A percentile compares a stretch with the other conserved stretches of the same genome.
Evolutionary conservation across 2,113 vertebrate species (phyloP).

Genomic region (Rhea americana): DNA sequence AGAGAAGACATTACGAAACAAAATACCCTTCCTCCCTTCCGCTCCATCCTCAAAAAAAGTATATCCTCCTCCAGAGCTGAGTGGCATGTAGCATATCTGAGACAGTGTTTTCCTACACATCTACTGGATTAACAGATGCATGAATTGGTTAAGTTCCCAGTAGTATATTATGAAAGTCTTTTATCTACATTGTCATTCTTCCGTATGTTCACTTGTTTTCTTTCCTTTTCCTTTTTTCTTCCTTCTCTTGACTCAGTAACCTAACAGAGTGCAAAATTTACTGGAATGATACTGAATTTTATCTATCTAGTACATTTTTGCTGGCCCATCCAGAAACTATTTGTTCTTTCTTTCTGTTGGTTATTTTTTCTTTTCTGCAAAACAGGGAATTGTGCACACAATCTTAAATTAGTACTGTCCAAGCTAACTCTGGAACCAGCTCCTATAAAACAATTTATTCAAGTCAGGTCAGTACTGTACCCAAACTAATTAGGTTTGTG

Average conservation of each 20-base stretch:
- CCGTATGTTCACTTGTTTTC: not conserved
- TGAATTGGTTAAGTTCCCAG: not conserved
- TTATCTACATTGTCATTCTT: not conserved
- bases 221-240: not conserved
- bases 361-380: not conserved
- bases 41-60: not conserved
- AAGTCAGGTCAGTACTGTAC: not conserved
- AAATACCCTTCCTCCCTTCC: no score
- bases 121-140: not conserved
- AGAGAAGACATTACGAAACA: not conserved
- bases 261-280: not conserved
- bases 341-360: no score
- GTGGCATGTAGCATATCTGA: not conserved
- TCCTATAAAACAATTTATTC: not conserved
- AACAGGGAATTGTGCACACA: not conserved
- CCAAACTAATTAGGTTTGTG: not conserved
- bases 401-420: not conserved
- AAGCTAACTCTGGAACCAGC: not conserved
- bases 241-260: not conserved
- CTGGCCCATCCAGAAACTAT: not conserved
- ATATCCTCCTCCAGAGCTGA: not conserved
- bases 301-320: not conserved
- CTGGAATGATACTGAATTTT: not conserved
- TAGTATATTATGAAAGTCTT: not conserved
- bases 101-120: not conserved